phyloP scores from a whole-genome alignment of 2,113 vertebrate genomes.

The Lanius ludovicianus region DNA sequence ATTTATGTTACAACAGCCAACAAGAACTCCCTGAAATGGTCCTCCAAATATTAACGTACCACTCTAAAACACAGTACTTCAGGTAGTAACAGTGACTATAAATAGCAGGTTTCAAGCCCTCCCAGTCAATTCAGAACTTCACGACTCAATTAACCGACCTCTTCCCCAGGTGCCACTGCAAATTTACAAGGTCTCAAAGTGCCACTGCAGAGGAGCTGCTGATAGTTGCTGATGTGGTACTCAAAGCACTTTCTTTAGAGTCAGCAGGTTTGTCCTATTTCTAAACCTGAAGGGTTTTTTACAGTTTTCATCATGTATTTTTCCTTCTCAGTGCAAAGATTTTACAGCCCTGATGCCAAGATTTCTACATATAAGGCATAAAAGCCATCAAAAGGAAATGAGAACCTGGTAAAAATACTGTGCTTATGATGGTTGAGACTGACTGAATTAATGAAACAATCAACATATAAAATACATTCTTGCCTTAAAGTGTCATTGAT shows the following conservation, averaged over 20 bases:
- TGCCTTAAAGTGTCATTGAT: background rate
- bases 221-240: background rate
- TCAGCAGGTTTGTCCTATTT: conserved; percentile 12
- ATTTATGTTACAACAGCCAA: conserved; percentile 30
- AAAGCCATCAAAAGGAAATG: background rate
- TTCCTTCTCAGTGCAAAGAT: background rate
- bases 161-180: background rate
- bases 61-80: background rate
- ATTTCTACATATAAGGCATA: background rate
- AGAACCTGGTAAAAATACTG: background rate
- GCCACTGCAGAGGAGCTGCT: conserved; percentile 4
- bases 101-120: conserved; percentile 18
- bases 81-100: conserved; percentile 37
- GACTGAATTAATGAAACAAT: background rate
- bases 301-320: background rate
- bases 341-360: background rate
- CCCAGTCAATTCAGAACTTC: background rate
- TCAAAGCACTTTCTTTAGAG: conserved; percentile 1
- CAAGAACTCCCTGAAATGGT: conserved; percentile 4
- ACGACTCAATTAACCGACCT: background rate
- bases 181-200: background rate
- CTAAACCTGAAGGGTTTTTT: background rate
- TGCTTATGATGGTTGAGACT: background rate
- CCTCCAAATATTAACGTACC: conserved; percentile 11
- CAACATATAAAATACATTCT: background rate